Base-by-base conservation (phyloP, 1,140 invertebrate genomes). In the Mizuhopecten yessoensis region DNA sequence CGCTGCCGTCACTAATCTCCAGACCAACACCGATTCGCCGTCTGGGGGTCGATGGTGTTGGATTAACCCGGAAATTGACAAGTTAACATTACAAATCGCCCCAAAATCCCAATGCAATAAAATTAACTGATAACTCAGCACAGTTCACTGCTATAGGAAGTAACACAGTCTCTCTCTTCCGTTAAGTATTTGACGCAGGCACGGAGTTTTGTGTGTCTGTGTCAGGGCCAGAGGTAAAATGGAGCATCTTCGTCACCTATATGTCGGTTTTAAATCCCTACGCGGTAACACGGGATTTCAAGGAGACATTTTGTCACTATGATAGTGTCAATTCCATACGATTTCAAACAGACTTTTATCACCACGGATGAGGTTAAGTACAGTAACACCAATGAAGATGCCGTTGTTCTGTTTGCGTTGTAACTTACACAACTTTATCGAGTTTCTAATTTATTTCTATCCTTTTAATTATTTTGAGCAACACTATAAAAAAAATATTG, bases 1-100 rank as follows among this genome's bases (percentile, higher is more conserved):
- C 57, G n/a, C 29, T 75, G 11, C n/a, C n/a, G n/a, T 11, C n/a
- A 3, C 2, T 75, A 29, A 75, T 75, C 23, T 29, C 57, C 5
- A 17, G 29, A 29, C n/a, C n/a, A n/a, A 29, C 57, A 75, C n/a
- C 2, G 3, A 9, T 23, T 75, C 23, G 57, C 57, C 57, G 57
- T 75, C 57, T 75, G 57, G n/a, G 57, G 57, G 57, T 75, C 57
- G 57, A 75, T 75, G 5, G 5, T 75, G 57, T 75, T n/a, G n/a
- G 57, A 75, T 75, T 29, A 75, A 75, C 23, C 11, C 57, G 57
- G 57, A 75, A 75, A 75, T 75, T 75, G 57, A 75, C 57, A 75
- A 75, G 57, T 75, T 75, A 75, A 75, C 57, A 75, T 75, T 75
- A 75, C 57, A n/a, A 75, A 75, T 75, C 23, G 57, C 57, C 57